A percentile compares a stretch with the other conserved stretches of the same genome.
Conservation (phyloP, 2,888 invertebrate species). For the Dryococelus australis region DNA sequence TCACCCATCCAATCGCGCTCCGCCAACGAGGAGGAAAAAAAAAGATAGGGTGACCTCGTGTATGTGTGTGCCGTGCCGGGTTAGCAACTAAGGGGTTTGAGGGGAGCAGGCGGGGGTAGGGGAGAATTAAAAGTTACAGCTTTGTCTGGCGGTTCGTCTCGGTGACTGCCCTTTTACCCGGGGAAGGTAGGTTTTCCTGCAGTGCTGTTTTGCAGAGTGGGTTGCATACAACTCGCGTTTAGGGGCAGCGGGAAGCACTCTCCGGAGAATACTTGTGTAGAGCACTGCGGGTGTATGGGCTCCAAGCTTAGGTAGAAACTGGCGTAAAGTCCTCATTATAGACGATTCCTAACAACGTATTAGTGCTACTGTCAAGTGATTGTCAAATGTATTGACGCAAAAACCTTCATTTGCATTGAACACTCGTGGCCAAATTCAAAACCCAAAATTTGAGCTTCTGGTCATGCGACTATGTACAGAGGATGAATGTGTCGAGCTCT, state of each 20-base stretch:
- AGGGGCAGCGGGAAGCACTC: background rate
- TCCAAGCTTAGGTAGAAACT: no score
- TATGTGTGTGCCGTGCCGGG: background rate
- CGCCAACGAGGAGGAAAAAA: constrained; percentile 38
- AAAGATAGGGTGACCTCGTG: background rate
- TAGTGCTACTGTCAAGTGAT: no score
- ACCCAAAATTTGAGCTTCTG: no score
- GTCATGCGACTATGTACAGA: no score
- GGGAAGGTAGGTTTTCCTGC: background rate
- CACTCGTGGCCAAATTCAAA: no score
- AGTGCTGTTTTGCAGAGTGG: background rate
- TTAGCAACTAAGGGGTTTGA: background rate
- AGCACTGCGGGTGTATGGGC: no score
- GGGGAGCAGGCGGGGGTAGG: constrained; percentile 30
- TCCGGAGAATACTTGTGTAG: background rate
- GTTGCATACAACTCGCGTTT: background rate
- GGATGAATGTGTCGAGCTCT: no score
- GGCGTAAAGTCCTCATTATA: no score
- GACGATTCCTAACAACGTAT: no score
- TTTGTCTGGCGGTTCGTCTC: constrained; percentile 22
- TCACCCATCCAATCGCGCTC: constrained; percentile 39
- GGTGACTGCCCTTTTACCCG: constrained; percentile 6
- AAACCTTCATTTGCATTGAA: no score
- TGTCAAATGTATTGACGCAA: no score
- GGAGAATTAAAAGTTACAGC: constrained; percentile 45